Conservation (phyloP, 2,888 invertebrate species). For the Perithous albicinctus region DNA sequence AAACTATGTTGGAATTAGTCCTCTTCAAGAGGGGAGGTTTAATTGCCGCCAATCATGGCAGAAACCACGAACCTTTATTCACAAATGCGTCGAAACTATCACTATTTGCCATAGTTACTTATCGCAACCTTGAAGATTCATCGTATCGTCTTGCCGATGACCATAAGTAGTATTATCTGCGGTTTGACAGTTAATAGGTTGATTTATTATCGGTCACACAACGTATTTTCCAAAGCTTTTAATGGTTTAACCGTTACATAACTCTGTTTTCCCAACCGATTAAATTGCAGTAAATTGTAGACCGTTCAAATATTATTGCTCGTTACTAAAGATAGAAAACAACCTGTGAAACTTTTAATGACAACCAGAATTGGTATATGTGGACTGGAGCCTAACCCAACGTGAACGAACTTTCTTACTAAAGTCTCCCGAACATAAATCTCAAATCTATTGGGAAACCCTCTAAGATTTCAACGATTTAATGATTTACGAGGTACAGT, state of each 20-base stretch:
- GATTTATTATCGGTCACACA: not conserved
- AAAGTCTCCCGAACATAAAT: not conserved
- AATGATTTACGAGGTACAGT: not conserved
- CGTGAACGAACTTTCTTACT: not conserved
- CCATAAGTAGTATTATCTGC: not conserved
- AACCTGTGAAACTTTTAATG: too few species aligned
- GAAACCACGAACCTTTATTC: constrained; percentile 1
- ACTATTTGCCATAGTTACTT: not conserved
- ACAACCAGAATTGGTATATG: not conserved
- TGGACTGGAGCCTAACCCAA: too few species aligned
- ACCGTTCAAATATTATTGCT: not conserved
- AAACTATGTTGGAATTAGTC: not conserved
- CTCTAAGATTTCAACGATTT: not conserved
- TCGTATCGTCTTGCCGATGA: not conserved
- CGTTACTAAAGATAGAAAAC: too few species aligned
- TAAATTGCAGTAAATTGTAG: not conserved
- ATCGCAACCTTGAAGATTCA: not conserved
- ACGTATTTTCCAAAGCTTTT: constrained; percentile 1
- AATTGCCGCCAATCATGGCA: not conserved
- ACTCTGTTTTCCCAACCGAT: not conserved
- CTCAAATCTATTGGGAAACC: not conserved
- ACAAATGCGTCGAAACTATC: not conserved
- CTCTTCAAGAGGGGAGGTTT: constrained; percentile 1
- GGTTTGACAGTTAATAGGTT: not conserved
- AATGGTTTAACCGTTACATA: not conserved